Percentiles rank a stretch among this genome's conserved stretches.
phyloP scores from a whole-genome alignment of 1,140 invertebrate genomes.

The Drosophila ananassae region DNA sequence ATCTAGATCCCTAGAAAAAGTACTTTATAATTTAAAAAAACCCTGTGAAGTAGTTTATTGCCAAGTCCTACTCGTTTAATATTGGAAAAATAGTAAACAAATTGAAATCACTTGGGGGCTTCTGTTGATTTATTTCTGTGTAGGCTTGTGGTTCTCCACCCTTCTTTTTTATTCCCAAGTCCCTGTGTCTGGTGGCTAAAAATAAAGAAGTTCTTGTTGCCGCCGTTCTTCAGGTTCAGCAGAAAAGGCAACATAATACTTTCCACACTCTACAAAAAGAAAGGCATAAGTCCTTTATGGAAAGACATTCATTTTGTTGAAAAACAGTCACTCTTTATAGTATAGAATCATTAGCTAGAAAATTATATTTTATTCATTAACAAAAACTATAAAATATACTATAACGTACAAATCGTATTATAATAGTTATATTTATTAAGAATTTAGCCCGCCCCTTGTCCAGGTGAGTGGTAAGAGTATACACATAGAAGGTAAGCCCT shows the following conservation, averaged over 20 bases:
- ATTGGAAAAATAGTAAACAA: too few relatives aligned
- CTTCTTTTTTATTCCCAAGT: slow-evolving; percentile 3
- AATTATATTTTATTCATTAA: background rate
- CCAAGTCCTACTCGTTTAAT: too few relatives aligned
- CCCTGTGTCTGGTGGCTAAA: slow-evolving; percentile 30
- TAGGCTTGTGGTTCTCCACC: background rate
- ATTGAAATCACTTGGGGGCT: too few relatives aligned
- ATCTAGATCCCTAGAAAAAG: too few relatives aligned
- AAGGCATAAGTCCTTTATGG: background rate
- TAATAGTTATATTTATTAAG: background rate
- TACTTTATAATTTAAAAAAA: too few relatives aligned
- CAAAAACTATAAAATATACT: background rate
- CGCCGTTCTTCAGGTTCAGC: slow-evolving; percentile 39
- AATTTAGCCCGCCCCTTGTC: background rate
- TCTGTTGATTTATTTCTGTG: slow-evolving; percentile 5
- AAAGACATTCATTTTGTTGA: too few relatives aligned
- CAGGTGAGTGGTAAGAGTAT: slow-evolving; percentile 12
- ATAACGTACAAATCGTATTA: background rate
- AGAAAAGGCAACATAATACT: slow-evolving; percentile 47
- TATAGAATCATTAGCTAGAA: too few relatives aligned
- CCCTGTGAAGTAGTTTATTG: too few relatives aligned
- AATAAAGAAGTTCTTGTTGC: slow-evolving; percentile 45
- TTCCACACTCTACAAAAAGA: slow-evolving; percentile 12
- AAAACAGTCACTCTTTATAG: too few relatives aligned
- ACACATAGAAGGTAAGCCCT: background rate